Percentiles rank a stretch among this genome's conserved stretches.
Conservation (phyloP, 2,888 invertebrate genomes). For the Drosophila nr. perissopoda region DNA sequence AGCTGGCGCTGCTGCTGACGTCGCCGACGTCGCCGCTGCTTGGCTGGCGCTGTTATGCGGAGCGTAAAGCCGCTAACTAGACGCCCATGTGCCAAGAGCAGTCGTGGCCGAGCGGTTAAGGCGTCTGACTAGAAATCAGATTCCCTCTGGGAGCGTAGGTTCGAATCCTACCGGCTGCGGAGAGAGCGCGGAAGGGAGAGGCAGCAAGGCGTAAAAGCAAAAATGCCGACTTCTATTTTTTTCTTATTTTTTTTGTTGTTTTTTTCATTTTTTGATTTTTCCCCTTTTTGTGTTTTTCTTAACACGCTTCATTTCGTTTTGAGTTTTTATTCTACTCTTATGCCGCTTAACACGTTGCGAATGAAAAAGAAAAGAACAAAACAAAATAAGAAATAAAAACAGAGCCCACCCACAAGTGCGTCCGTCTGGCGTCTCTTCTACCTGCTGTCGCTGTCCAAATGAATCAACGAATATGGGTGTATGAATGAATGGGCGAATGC, state of each 20-base stretch:
- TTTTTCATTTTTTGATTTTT: constrained; percentile 14
- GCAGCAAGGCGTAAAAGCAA: not conserved
- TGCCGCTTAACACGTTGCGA: constrained; percentile 44
- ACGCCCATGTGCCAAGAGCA: constrained; percentile 58
- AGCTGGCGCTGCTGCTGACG: constrained; percentile 37
- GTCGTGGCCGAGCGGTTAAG: constrained; percentile 84
- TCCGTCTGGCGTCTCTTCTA: constrained; percentile 56
- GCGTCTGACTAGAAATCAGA: constrained; percentile 84
- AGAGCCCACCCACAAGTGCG: constrained; percentile 75
- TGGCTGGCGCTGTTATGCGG: constrained; percentile 25
- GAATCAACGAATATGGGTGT: constrained; percentile 50
- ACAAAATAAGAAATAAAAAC: constrained; percentile 5
- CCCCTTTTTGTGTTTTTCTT: constrained; percentile 8
- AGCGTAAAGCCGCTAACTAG: constrained; percentile 56
- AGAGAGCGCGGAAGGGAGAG: not conserved
- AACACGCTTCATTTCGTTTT: constrained; percentile 52
- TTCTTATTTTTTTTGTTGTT: constrained; percentile 11
- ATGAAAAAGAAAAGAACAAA: constrained; percentile 1
- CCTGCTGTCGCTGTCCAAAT: constrained; percentile 54
- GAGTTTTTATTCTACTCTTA: constrained; percentile 36
- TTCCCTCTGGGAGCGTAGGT: constrained; percentile 84
- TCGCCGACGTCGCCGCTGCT: constrained; percentile 15
- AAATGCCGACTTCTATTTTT: constrained; percentile 19
- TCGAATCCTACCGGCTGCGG: constrained; percentile 81
- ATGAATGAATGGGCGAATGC: constrained; percentile 73